Conservation (phyloP, 2,113 vertebrate species). For the Rhodinocichla rosea region DNA sequence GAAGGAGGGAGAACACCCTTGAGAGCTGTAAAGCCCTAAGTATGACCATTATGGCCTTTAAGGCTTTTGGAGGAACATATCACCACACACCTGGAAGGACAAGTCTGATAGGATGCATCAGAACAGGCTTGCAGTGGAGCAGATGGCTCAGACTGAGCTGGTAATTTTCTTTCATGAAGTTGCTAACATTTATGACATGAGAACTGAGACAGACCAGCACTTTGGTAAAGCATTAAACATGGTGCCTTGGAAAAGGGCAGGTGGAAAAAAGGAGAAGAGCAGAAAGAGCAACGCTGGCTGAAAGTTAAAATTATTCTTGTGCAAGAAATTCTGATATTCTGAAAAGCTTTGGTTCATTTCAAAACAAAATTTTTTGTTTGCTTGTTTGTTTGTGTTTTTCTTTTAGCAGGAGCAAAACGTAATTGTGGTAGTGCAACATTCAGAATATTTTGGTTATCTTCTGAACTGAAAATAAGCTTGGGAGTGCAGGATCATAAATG, state of each 20-base stretch:
- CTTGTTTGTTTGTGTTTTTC: background rate
- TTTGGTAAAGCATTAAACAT: background rate
- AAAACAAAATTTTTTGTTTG: background rate
- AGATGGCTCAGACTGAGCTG: background rate
- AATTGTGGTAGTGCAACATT: background rate
- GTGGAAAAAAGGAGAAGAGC: background rate
- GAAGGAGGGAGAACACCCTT: background rate
- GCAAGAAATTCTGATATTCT: background rate
- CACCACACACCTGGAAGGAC: background rate
- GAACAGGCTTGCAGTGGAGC: background rate
- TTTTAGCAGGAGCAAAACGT: background rate
- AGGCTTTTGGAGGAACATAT: background rate
- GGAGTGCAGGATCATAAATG: background rate
- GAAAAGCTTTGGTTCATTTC: background rate
- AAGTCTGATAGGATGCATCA: background rate
- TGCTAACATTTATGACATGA: background rate
- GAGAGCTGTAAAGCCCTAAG: background rate
- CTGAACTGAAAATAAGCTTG: background rate
- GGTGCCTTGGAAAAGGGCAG: background rate
- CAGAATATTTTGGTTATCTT: background rate
- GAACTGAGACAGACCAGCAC: background rate
- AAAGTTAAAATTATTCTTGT: background rate
- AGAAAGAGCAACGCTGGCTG: background rate
- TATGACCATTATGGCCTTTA: background rate
- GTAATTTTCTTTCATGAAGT: background rate